Evolutionary conservation across 2,797 vertebrate species (phyloP), one percentile per base, ranked within the genome.

Genomic region (Lithobates pipiens): DNA sequence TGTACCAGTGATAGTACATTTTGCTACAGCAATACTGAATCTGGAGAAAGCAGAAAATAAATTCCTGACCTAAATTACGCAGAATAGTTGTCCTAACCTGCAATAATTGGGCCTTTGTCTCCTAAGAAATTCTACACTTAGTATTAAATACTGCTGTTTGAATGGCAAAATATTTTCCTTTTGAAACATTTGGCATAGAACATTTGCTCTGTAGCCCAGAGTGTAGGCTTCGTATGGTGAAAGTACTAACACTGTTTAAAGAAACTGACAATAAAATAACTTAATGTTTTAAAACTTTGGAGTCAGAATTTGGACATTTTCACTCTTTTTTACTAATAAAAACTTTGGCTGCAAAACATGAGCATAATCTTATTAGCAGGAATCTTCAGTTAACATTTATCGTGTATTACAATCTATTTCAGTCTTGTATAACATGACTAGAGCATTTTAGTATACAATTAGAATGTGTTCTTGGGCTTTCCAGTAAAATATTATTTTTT

Each of bases 401-500:
- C 5, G 0, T 6, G 21, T 23, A 8, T 23, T 23, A n/a, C 54
- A 61, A 61, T 21, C 10, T 9, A n/a, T 61, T 61, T 21, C 54
- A 61, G 21, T 61, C 21, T 61, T 61, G 21, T 61, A 61, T 61
- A 23, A 8, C 54, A 61, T 61, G 21, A 8, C 54, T n/a, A 61
- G 54, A 61, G 18, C 54, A 61, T 21, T 23, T 2, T 7, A 23
- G 54, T 5, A 61, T 61, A 61, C 23, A 61, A 61, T 23, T 61
- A 23, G 54, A 23, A 61, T 61, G 54, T 61, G 54, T 61, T 61
- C 7, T 61, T 61, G 1, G 21, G 21, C 21, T 67, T 25, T 46
- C 29, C 23, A 34, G 2, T 29, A 70, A 70, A 63, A 32, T 91
- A 89, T 91, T 92, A 92, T 93, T 92, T 93, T 75, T 89, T 50